Evolutionary conservation across 2,888 invertebrate species (phyloP).

Genomic region (Homarus gammarus): DNA sequence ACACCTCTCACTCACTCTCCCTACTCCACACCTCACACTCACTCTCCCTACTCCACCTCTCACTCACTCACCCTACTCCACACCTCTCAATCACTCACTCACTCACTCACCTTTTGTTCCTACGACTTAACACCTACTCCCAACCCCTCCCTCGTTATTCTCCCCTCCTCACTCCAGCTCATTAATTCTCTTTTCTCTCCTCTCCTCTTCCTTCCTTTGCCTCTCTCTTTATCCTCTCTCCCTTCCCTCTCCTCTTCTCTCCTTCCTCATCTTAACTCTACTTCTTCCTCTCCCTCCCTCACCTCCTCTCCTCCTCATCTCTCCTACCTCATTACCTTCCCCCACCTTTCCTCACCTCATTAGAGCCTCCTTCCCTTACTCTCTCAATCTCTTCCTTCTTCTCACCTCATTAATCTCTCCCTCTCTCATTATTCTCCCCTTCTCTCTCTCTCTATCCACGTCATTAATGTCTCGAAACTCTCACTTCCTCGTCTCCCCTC

Average conservation of each 20-base stretch:
- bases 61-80: conserved; percentile 1
- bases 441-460: neutral
- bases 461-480: too few species aligned
- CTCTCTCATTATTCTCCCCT: neutral
- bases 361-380: neutral
- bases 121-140: neutral
- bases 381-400: neutral
- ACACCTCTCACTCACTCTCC: too few species aligned
- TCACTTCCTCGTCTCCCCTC: too few species aligned
- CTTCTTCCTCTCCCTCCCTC: too few species aligned
- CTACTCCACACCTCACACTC: too few species aligned
- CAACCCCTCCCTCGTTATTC: neutral
- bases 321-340: neutral
- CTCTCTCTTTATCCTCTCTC: neutral
- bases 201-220: neutral
- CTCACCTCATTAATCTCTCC: neutral
- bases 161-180: neutral
- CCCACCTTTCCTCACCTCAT: neutral
- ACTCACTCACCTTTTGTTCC: neutral
- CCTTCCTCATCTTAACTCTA: neutral
- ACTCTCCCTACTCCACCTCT: too few species aligned
- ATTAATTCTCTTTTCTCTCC: neutral
- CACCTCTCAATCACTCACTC: neutral
- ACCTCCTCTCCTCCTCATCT: neutral
- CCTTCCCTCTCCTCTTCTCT: conserved; percentile 6